phyloP scores from a whole-genome alignment of 2,797 vertebrate genomes.

The Enoplosus armatus region DNA sequence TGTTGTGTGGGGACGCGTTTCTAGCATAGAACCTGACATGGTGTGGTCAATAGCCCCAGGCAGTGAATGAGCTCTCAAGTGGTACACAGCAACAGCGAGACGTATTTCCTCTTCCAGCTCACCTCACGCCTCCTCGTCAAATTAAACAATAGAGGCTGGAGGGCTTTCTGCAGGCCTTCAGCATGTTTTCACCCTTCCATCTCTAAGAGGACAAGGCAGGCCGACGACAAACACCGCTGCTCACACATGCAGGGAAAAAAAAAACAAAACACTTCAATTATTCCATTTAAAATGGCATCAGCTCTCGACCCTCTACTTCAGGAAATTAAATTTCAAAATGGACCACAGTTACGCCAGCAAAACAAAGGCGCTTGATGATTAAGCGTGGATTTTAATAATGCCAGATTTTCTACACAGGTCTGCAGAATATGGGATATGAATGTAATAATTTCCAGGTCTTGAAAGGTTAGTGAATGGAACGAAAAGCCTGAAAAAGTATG shows the following conservation, averaged over 20 bases:
- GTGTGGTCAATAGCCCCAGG: constrained; percentile 82
- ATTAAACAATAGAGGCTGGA: constrained; percentile 78
- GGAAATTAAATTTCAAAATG: constrained; percentile 82
- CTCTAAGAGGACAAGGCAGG: constrained; percentile 70
- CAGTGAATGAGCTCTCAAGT: constrained; percentile 80
- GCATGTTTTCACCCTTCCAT: constrained; percentile 65
- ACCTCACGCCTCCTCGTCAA: constrained; percentile 81
- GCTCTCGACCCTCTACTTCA: constrained; percentile 78
- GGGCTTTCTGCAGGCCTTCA: constrained; percentile 72
- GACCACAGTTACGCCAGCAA: constrained; percentile 64
- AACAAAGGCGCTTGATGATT: constrained; percentile 76
- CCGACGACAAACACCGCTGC: constrained; percentile 58
- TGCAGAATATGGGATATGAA: constrained; percentile 62
- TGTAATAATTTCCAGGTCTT: constrained; percentile 57
- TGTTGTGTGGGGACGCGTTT: constrained; percentile 77
- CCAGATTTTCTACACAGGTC: constrained; percentile 66
- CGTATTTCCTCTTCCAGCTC: constrained; percentile 80
- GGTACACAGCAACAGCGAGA: constrained; percentile 73
- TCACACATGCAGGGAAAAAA: constrained; percentile 34
- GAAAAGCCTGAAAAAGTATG: constrained; percentile 49
- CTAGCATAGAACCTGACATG: constrained; percentile 78
- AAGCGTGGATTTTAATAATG: constrained; percentile 74
- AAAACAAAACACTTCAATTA: constrained; percentile 72
- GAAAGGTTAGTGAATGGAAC: constrained; percentile 55
- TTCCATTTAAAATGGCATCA: constrained; percentile 78